Evolutionary conservation across 2,797 vertebrate genomes (phyloP).

Genomic region (Pseudochirops cupreus): DNA sequence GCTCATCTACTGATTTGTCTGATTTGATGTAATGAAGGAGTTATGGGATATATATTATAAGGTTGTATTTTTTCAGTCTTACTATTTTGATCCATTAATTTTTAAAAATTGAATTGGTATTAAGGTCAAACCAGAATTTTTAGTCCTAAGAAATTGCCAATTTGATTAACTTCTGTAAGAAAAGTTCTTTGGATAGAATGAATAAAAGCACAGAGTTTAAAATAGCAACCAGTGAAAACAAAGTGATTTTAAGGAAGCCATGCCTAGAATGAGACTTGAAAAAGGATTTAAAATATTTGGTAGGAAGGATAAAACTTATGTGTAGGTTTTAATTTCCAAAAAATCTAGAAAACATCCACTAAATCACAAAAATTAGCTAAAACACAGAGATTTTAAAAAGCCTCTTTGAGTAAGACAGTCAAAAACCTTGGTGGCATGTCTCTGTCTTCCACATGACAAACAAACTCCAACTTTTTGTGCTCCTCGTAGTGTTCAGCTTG

Average conservation of each 20-base stretch:
- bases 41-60: background rate
- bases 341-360: background rate
- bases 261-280: background rate
- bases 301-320: background rate
- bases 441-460: background rate
- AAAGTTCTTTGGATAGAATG: conserved; percentile 8
- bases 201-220: conserved; percentile 24
- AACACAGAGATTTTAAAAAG: background rate
- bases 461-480: background rate
- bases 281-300: background rate
- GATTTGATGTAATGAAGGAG: background rate
- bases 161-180: conserved; percentile 35
- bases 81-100: conserved; percentile 24
- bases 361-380: background rate
- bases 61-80: background rate
- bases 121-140: background rate
- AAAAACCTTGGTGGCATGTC: background rate
- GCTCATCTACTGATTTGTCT: conserved; percentile 19
- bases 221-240: conserved; percentile 10
- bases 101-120: background rate
- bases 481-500: background rate
- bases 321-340: background rate
- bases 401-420: background rate
- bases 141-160: background rate
- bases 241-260: conserved; percentile 7